Percentiles rank a stretch among this genome's conserved stretches.
phyloP scores from a whole-genome alignment of 2,888 invertebrate genomes.

The Catocala fraxini region DNA sequence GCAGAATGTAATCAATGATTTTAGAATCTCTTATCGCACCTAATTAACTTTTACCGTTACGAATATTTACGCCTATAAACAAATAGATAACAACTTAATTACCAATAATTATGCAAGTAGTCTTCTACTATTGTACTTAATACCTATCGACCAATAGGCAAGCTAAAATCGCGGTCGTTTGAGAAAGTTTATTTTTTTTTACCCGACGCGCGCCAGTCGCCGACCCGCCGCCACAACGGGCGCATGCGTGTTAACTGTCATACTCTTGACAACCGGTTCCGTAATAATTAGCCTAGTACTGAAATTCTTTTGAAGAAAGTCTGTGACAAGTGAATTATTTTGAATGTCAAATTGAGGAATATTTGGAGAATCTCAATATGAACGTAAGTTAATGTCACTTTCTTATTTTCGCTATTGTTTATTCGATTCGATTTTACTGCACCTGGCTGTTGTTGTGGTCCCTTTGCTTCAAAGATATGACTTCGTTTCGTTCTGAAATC shows the following conservation, averaged over 20 bases:
- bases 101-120: conserved; percentile 27
- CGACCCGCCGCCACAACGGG: conserved; percentile 43
- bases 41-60: conserved; percentile 1
- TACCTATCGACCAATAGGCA: conserved; percentile 43
- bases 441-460: conserved; percentile 21
- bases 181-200: conserved; percentile 66
- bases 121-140: conserved; percentile 18
- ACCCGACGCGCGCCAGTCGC: conserved; percentile 53
- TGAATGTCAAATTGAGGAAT: conserved; percentile 47
- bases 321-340: conserved; percentile 46
- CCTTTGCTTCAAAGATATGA: conserved; percentile 17
- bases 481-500: conserved; percentile 17
- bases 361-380: conserved; percentile 45
- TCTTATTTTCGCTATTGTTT: conserved; percentile 31
- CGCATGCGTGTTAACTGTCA: conserved; percentile 34
- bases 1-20: too few relatives aligned
- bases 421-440: conserved; percentile 20
- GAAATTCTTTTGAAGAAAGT: conserved; percentile 52
- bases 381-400: conserved; percentile 42
- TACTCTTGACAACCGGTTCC: conserved; percentile 41
- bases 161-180: conserved; percentile 58
- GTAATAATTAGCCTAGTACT: conserved; percentile 34
- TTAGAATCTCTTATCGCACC: too few relatives aligned
- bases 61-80: neutral
- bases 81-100: conserved; percentile 6